These are phyloP conservation scores for Leptura quadrifasciata DNA, from an alignment of 2,888 invertebrate species.

Conservation along the genomic window DNA sequence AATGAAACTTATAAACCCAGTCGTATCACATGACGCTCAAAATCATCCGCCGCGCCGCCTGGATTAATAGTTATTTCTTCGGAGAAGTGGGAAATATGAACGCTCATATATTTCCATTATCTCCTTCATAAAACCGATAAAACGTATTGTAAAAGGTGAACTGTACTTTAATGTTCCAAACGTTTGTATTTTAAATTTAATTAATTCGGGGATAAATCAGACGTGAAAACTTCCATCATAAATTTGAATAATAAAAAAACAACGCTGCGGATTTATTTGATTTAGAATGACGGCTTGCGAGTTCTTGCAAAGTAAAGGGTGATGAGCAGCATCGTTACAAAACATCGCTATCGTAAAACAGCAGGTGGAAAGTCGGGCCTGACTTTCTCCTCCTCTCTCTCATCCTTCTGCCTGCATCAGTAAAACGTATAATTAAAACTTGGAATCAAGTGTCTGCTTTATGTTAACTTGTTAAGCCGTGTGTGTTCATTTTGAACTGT, in stretches of 20 bases:
- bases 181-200: not conserved
- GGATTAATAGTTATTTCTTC: too few relatives aligned
- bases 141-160: not conserved
- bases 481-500: conserved; percentile 18
- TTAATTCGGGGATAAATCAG: not conserved
- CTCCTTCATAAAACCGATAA: not conserved
- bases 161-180: not conserved
- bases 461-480: conserved; percentile 25
- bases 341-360: conserved; percentile 13
- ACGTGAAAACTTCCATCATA: not conserved
- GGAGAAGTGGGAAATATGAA: not conserved
- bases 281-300: not conserved
- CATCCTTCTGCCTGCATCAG: not conserved
- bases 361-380: not conserved
- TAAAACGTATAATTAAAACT: conserved; percentile 27
- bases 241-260: not conserved
- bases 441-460: conserved; percentile 26
- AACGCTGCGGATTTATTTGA: not conserved
- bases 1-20: too few relatives aligned
- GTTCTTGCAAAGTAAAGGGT: not conserved
- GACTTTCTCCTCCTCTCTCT: not conserved
- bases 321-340: not conserved
- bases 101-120: not conserved
- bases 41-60: too few relatives aligned
- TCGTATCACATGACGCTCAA: too few relatives aligned